phyloP scores from a whole-genome alignment of 1,140 invertebrate species.

The Drosophila subpulchrella region DNA sequence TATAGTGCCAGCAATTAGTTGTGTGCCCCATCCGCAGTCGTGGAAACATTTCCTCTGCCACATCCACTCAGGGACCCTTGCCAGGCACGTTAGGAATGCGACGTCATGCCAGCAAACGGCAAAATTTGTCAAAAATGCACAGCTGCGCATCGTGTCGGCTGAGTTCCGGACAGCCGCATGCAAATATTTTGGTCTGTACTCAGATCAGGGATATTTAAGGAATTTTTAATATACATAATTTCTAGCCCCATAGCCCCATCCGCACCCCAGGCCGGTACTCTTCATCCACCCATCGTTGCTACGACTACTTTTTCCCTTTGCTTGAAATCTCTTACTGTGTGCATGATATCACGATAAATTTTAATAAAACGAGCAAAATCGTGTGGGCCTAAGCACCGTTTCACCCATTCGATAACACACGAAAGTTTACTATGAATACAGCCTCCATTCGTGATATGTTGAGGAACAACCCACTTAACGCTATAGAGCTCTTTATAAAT shows the following conservation, averaged over 20 bases:
- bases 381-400: too few species aligned
- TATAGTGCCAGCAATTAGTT: constrained; percentile 67
- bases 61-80: not conserved
- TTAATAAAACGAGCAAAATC: too few species aligned
- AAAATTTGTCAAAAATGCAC: constrained; percentile 76
- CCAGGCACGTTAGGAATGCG: constrained; percentile 57
- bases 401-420: too few species aligned
- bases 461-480: too few species aligned
- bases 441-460: too few species aligned
- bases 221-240: constrained; percentile 81
- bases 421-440: too few species aligned
- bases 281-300: not conserved
- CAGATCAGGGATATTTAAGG: constrained; percentile 58
- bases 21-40: constrained; percentile 37
- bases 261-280: not conserved
- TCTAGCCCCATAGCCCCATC: not conserved
- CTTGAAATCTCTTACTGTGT: not conserved
- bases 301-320: not conserved
- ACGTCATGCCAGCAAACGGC: constrained; percentile 59
- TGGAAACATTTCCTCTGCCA: constrained; percentile 11
- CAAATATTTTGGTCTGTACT: constrained; percentile 63
- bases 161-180: constrained; percentile 59
- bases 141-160: constrained; percentile 22
- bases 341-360: too few species aligned
- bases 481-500: too few species aligned